Base-by-base conservation (phyloP, 2,113 vertebrate genomes). In the Amphiprion percula region DNA sequence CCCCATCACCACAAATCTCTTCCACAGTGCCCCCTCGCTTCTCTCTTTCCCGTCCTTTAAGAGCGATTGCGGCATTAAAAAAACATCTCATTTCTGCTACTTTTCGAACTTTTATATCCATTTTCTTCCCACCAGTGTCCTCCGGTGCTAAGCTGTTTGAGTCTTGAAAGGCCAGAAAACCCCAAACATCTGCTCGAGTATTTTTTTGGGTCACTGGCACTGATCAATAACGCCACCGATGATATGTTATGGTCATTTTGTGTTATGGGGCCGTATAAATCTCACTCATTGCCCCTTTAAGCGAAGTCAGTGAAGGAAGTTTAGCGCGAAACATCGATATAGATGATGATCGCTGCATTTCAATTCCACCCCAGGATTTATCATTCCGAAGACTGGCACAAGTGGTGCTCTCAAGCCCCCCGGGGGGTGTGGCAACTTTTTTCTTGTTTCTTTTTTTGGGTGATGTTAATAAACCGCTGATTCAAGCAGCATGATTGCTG, bases 401-500 rank as follows among this genome's bases (percentile, higher is more conserved):
- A 68, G 79, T 49, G 55, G 41, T 21, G 9, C 54, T 65, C 37
- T 21, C 28, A 60, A 53, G 26, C 54, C 49, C 68, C 12, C 3
- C 6, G 4, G 50, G 65, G 44, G 23, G 59, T 12, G 23, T 28
- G 15, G 23, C 39, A 65, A 77, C 23, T 76, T 75, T 77, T 69
- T n/a, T 1, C 4, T 37, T 33, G 5, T 21, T 30, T 74, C 72
- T 74, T 49, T n/a, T 30, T 52, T 17, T 50, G 24, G 10, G 33
- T 47, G 37, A 41, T 62, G 64, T 75, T 74, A 78, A 87, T 77
- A 89, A 93, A 90, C 50, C 8, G 90, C 91, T 92, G 88, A 90
- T 88, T 92, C 87, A 81, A 89, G 84, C 85, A 85, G 87, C 82
- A 64, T 68, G 82, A 68, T 88, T 59, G 86, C 90, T 92, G 93